Conservation (phyloP, 2,113 vertebrate species). For the Planiliza haematocheilus region DNA sequence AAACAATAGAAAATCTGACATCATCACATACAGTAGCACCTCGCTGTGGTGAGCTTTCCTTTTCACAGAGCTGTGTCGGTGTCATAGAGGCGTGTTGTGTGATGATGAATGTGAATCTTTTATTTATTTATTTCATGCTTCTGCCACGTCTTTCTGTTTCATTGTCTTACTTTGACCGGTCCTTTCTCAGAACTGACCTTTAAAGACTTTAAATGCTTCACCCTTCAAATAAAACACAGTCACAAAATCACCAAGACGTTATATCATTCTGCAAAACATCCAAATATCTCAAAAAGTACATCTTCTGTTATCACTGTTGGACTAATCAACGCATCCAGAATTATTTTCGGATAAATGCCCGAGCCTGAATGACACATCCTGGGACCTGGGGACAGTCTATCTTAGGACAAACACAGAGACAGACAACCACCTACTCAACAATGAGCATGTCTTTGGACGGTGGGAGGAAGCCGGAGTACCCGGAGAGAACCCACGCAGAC, state of each 20-base stretch:
- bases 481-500: too few relatives aligned
- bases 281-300: neutral
- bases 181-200: neutral
- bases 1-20: conserved; percentile 33
- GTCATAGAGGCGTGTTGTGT: conserved; percentile 9
- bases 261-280: too few relatives aligned
- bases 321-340: too few relatives aligned
- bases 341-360: too few relatives aligned
- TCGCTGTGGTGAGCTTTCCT: conserved; percentile 23
- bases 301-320: too few relatives aligned
- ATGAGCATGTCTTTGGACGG: too few relatives aligned
- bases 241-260: neutral
- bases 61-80: neutral
- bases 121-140: neutral
- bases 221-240: neutral
- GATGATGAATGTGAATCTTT: neutral
- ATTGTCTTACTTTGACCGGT: neutral
- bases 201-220: neutral
- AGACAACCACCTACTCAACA: too few relatives aligned
- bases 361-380: too few relatives aligned
- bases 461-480: too few relatives aligned
- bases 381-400: too few relatives aligned
- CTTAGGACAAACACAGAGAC: too few relatives aligned
- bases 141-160: neutral
- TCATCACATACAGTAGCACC: conserved; percentile 19